A percentile compares a stretch with the other conserved stretches of the same genome.
These are phyloP conservation scores for Morinoia aosen DNA, from an alignment of 2,888 invertebrate genomes.

Conservation along the genomic window DNA sequence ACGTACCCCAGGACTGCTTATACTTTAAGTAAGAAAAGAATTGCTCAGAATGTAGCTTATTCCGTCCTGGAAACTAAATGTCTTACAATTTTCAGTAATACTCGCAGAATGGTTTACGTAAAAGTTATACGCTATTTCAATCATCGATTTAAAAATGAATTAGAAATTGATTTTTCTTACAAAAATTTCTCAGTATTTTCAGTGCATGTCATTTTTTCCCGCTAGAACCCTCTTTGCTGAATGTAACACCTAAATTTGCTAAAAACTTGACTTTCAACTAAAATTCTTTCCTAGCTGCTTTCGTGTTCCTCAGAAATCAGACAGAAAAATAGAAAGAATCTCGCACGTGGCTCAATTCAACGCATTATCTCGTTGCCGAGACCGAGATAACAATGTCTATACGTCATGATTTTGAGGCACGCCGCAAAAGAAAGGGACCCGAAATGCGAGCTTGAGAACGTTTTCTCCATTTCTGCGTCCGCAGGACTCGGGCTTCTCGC, in stretches of 20 bases:
- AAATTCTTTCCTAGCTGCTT: background rate
- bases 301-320: background rate
- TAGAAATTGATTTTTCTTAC: no score
- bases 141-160: no score
- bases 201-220: no score
- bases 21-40: no score
- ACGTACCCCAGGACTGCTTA: no score
- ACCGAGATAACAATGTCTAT: conserved; percentile 25
- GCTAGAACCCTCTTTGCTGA: no score
- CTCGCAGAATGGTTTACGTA: no score
- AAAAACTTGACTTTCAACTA: background rate
- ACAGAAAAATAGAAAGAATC: background rate
- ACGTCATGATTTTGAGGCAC: background rate
- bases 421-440: background rate
- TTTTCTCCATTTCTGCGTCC: background rate
- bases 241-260: background rate
- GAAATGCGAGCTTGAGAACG: background rate
- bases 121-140: no score
- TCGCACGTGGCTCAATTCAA: background rate
- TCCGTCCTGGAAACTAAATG: no score
- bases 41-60: no score
- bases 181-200: no score
- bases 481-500: background rate
- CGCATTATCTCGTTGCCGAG: background rate
- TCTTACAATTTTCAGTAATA: no score